These are phyloP conservation scores for Epinephelus fuscoguttatus DNA, from an alignment of 2,113 vertebrate species.

Conservation along the genomic window DNA sequence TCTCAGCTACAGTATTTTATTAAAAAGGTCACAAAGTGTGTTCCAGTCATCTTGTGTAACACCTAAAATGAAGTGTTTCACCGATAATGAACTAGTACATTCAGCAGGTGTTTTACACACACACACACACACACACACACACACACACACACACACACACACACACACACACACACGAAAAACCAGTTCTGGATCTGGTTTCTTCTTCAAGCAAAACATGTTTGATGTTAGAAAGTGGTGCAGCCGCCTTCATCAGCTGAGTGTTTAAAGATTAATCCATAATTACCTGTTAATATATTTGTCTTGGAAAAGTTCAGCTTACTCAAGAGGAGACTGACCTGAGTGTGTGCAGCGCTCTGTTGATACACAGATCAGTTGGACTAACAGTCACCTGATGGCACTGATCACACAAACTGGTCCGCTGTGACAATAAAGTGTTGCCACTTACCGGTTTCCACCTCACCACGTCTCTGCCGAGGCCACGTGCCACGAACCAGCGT, in stretches of 20 bases:
- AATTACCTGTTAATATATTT: background rate
- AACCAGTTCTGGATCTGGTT: background rate
- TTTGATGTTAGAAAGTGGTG: background rate
- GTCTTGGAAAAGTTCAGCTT: background rate
- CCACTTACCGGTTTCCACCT: background rate
- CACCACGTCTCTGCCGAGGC: background rate
- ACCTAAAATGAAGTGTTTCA: too few species aligned
- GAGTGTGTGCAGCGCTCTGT: background rate
- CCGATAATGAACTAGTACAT: background rate
- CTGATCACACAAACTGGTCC: background rate
- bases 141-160: too few species aligned
- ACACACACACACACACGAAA: too few species aligned
- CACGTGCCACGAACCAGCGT: background rate
- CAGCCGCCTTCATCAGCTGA: too few species aligned
- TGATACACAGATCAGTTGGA: too few species aligned
- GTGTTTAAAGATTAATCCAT: too few species aligned
- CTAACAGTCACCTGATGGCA: background rate
- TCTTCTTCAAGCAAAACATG: background rate
- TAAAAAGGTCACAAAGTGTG: background rate
- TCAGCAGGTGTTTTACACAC: background rate
- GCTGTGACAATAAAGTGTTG: background rate
- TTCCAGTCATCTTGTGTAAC: background rate
- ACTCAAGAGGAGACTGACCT: background rate
- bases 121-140: too few species aligned
- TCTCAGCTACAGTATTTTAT: background rate